Conservation (phyloP, 2,888 invertebrate genomes). For the Noctua janthina region DNA sequence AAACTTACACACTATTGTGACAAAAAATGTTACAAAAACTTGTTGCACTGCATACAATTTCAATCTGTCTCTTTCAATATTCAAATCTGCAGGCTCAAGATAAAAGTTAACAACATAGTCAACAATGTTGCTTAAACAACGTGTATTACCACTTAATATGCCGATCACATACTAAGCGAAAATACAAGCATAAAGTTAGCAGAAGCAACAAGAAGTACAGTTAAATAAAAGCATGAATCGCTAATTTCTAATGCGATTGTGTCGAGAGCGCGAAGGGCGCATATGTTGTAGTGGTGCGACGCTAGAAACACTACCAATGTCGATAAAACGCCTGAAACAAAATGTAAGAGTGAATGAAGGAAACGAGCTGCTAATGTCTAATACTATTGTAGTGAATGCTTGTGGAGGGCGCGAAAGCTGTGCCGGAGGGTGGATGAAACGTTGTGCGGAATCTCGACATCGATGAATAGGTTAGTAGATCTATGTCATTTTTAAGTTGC, state of each 20-base stretch:
- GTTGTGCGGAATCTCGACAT: constrained; percentile 60
- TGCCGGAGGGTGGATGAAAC: constrained; percentile 51
- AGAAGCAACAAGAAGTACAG: constrained; percentile 67
- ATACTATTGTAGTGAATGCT: constrained; percentile 82
- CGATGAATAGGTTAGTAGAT: constrained; percentile 26
- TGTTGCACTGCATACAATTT: background rate
- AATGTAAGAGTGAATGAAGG: constrained; percentile 23
- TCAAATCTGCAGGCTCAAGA: background rate
- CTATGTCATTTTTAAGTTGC: background rate
- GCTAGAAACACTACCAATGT: constrained; percentile 58
- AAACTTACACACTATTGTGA: background rate
- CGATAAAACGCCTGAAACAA: constrained; percentile 54
- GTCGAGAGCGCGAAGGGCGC: constrained; percentile 64
- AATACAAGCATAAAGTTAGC: constrained; percentile 46
- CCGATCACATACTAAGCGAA: constrained; percentile 51
- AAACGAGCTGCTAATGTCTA: constrained; percentile 80
- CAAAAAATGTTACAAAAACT: background rate
- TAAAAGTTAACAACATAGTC: background rate
- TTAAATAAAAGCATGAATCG: constrained; percentile 71
- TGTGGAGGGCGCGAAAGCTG: constrained; percentile 75
- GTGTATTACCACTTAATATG: constrained; percentile 51
- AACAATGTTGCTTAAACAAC: constrained; percentile 5
- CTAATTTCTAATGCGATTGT: constrained; percentile 72
- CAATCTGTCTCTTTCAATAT: background rate
- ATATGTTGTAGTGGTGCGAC: constrained; percentile 63